Evolutionary conservation across 1,140 invertebrate species (phyloP).

Genomic region (Papilio machaon): DNA sequence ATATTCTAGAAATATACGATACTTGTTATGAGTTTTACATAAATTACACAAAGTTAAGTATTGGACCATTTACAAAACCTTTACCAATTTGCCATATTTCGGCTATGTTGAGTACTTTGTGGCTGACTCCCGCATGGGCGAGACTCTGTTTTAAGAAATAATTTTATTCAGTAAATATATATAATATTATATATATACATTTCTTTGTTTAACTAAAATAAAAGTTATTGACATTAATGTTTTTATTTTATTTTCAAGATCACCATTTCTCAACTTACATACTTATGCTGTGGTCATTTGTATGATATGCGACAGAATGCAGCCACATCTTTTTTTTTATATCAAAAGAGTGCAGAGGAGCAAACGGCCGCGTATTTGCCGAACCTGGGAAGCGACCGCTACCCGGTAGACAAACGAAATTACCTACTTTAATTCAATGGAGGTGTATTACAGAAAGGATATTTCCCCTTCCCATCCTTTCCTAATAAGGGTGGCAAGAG

Average conservation of each 20-base stretch:
- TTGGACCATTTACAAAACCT: conserved; percentile 60
- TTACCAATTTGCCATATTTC: conserved; percentile 66
- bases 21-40: conserved; percentile 20
- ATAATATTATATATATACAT: conserved; percentile 73
- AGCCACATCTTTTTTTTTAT: too few relatives aligned
- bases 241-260: conserved; percentile 45
- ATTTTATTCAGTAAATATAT: conserved; percentile 76
- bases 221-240: conserved; percentile 78
- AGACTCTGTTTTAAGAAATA: conserved; percentile 76
- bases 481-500: too few relatives aligned
- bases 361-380: too few relatives aligned
- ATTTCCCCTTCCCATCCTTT: too few relatives aligned
- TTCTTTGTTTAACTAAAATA: conserved; percentile 80
- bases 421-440: too few relatives aligned
- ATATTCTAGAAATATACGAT: conserved; percentile 20
- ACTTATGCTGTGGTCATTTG: too few relatives aligned
- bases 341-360: too few relatives aligned
- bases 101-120: conserved; percentile 71
- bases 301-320: too few relatives aligned
- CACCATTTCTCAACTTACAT: background rate
- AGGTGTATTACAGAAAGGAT: too few relatives aligned
- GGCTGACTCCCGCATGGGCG: conserved; percentile 72
- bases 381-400: too few relatives aligned
- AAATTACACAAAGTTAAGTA: conserved; percentile 37
- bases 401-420: too few relatives aligned